Base-by-base conservation (phyloP, 2,113 vertebrate species). In the Cepphus grylle region DNA sequence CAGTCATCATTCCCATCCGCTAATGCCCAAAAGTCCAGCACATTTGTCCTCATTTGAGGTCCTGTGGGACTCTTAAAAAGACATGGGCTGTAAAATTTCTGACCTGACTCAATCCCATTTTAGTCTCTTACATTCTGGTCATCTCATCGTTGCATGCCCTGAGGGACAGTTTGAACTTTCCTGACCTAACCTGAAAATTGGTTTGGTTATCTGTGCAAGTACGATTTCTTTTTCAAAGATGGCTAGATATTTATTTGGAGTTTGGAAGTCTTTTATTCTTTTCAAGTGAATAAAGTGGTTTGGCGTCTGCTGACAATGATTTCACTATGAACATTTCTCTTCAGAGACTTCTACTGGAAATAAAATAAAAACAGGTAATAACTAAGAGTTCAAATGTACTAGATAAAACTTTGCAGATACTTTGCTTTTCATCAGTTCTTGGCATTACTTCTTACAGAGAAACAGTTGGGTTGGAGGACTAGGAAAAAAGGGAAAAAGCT, bases 1-100 rank as follows among this genome's bases (percentile, higher is more conserved):
- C 0, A 0, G 27, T 50, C 2, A 4, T 52, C 70, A 42, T 36
- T 94, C 29, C 38, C 66, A n/a, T 25, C 49, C 1, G 1, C 55
- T 72, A 42, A 59, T 87, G 69, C 16, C 65, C 52, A 3, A 6
- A 91, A 81, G 34, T 58, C 34, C 83, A 72, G 15, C 5, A 11
- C 29, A 29, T 83, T 72, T 83, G 56, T 78, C 38, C 83, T 81
- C 4, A 2, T 5, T 20, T 56, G 56, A 81, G 40, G 43, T 61
- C 56, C 43, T 22, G 10, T 26, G 36, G 8, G 86, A 84, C 72
- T 32, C 59, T 69, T 66, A 65, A 50, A 38, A 94, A 84, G 14
- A 55, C 20, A 49, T 5, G 12, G 23, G 25, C 40, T 88, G 25
- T 87, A 86, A 90, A 91, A 71, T 66, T 73, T 2, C 40, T 91